Base-by-base conservation (phyloP, 2,888 invertebrate genomes). In the Dasysyrphus albostriatus region DNA sequence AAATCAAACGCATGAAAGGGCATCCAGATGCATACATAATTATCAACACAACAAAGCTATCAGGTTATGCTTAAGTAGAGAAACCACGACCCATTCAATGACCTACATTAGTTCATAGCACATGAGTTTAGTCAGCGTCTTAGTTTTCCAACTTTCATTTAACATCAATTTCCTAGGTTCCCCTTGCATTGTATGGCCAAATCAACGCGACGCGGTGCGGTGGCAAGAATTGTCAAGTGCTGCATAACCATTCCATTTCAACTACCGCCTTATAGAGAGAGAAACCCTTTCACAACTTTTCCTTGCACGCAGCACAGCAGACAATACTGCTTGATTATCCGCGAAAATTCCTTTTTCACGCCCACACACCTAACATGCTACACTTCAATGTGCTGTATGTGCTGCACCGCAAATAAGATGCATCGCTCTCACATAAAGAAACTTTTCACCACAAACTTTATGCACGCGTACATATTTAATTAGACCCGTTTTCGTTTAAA, bases 391-490 rank as follows among this genome's bases (percentile, higher is more conserved):
- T 24, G 24, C 24, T 24, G n/a, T n/a, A 49, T 19, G 14, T 49
- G 39, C 29, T 54, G 37, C 49, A 49, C 8, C 67, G 67, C 67
- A 49, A 67, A 67, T 67, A 67, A 67, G 67, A 67, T 67, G 67
- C 67, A 67, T 67, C 54, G n/a, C 29, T 8, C 54, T 16, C 39
- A 16, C 19, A 19, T 42, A 34, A 49, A 49, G 65, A 56, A 83
- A 83, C 79, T 79, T 83, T 83, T 79, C 79, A 69, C 37, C 14
- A 19, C 12, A 1, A 75, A 75, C 74, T 79, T 24, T 69, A 70
- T 42, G 79, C 79, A 34, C 70, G 79, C 83, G 63, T 79, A 70
- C 61, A 49, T 56, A 75, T 83, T 83, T 83, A 83, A 83, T 83
- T 83, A 83, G 42, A 79, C 54, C 37, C 67, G 73, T 49, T 67